Conservation (phyloP, 1,140 invertebrate genomes). For the Vanessa atalanta region DNA sequence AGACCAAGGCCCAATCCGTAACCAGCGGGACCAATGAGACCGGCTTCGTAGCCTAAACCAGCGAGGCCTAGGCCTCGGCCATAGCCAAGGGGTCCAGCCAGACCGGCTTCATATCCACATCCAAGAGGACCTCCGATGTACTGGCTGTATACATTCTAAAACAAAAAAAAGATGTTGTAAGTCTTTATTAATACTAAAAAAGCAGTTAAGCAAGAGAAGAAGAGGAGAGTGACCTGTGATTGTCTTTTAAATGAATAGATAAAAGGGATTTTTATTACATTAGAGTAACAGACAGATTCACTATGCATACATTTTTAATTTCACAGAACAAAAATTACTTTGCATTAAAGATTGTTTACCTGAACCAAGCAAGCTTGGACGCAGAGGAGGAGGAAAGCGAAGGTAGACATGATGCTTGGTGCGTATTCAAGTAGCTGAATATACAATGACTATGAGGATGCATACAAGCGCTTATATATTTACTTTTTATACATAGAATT, state of each 20-base stretch:
- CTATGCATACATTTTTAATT: too few relatives aligned
- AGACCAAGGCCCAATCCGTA: background rate
- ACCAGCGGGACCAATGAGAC: background rate
- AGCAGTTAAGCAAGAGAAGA: too few relatives aligned
- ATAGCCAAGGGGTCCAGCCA: background rate
- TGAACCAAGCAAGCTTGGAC: constrained; percentile 53
- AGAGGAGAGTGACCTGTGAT: too few relatives aligned
- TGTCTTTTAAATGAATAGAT: background rate
- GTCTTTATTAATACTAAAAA: too few relatives aligned
- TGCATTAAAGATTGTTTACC: constrained; percentile 33
- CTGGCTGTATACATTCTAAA: constrained; percentile 37
- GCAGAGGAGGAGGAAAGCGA: constrained; percentile 50
- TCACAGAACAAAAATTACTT: too few relatives aligned
- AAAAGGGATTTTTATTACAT: background rate
- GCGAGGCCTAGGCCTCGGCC: background rate
- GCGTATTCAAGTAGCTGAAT: background rate
- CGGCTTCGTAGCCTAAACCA: background rate
- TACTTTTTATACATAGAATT: constrained; percentile 40
- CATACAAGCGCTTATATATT: background rate
- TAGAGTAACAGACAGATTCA: background rate
- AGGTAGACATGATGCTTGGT: constrained; percentile 48
- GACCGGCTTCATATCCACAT: background rate
- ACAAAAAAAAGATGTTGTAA: background rate
- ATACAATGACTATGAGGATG: background rate
- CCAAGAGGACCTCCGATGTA: background rate